Evolutionary conservation across 2,113 vertebrate species (phyloP).

Genomic region (Orcinus orca): DNA sequence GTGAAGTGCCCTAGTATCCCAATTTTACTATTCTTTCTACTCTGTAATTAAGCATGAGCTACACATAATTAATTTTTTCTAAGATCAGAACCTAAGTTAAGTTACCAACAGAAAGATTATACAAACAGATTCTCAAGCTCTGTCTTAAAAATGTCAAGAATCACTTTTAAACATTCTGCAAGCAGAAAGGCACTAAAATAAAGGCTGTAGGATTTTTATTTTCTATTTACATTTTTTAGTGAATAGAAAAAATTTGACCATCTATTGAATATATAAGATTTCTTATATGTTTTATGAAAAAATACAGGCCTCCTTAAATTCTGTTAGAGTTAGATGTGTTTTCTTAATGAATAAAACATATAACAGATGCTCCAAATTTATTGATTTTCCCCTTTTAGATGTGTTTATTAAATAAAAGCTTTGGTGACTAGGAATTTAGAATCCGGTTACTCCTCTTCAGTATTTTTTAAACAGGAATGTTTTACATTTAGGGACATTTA

Average conservation of each 20-base stretch:
- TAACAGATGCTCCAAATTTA: neutral
- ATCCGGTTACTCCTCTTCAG: neutral
- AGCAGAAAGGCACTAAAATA: slow-evolving; percentile 11
- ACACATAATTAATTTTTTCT: slow-evolving; percentile 9
- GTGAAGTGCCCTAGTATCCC: slow-evolving; percentile 13
- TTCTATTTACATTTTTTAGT: neutral
- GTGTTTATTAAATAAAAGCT: neutral
- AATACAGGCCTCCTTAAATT: neutral
- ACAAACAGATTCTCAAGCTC: slow-evolving; percentile 35
- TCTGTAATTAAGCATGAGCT: slow-evolving; percentile 43
- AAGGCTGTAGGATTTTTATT: neutral
- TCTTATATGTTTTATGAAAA: neutral
- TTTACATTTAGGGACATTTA: neutral
- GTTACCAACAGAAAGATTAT: slow-evolving; percentile 18
- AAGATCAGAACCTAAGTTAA: neutral
- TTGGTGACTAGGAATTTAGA: neutral
- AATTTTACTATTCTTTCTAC: slow-evolving; percentile 16
- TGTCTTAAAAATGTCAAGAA: slow-evolving; percentile 46
- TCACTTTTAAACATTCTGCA: neutral
- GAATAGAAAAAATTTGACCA: neutral
- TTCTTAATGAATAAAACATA: neutral
- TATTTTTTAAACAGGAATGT: neutral
- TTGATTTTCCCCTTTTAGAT: neutral
- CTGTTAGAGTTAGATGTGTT: neutral
- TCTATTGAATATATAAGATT: neutral